A percentile compares a stretch with the other conserved stretches of the same genome.
These are phyloP conservation scores for Tadarida brasiliensis DNA, from an alignment of 2,797 vertebrate species.

Conservation along the genomic window DNA sequence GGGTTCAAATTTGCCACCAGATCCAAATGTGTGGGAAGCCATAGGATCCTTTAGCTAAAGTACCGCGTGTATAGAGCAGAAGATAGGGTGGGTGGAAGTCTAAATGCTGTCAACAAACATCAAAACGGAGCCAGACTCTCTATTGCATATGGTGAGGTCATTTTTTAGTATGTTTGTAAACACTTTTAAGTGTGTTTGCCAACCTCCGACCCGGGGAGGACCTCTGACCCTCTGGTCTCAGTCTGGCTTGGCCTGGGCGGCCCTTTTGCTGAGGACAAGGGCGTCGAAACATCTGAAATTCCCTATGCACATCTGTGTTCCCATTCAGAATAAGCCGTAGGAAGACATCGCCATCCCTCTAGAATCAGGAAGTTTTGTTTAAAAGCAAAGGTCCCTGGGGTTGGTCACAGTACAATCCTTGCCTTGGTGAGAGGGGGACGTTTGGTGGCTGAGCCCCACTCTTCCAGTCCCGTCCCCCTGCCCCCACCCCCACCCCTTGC, in stretches of 20 bases:
- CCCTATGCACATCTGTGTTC: neutral
- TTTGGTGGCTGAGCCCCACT: neutral
- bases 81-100: neutral
- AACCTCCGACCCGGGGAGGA: neutral
- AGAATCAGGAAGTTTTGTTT: neutral
- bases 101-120: neutral
- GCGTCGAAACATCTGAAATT: neutral
- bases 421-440: neutral
- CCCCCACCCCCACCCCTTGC: neutral
- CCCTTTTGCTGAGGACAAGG: neutral
- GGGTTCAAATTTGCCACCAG: neutral
- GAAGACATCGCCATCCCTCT: neutral
- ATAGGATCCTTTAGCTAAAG: neutral
- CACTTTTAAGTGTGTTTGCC: neutral
- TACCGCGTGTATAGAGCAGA: neutral
- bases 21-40: neutral
- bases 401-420: neutral
- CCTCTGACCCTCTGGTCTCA: neutral
- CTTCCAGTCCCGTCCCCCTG: neutral
- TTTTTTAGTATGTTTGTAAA: neutral
- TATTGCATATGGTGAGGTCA: neutral
- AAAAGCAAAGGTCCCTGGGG: neutral
- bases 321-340: neutral
- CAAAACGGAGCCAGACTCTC: neutral
- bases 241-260: neutral